These are phyloP conservation scores for Acanthococcus lagerstroemiae DNA, from an alignment of 2,888 invertebrate genomes.

Conservation along the genomic window DNA sequence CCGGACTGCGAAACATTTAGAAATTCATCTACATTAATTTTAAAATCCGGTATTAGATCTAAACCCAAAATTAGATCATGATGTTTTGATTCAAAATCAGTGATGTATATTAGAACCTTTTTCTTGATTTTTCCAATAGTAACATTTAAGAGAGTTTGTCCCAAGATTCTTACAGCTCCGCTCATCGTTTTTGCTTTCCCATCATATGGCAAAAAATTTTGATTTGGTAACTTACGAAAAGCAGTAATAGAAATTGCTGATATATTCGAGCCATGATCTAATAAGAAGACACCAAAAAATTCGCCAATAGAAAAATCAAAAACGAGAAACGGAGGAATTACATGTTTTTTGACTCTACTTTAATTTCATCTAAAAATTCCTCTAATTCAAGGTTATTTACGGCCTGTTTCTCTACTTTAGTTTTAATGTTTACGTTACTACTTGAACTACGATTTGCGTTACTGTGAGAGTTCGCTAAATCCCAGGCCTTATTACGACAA, in stretches of 20 bases:
- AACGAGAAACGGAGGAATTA: not conserved
- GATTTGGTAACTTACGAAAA: not conserved
- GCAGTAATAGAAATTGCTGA: not conserved
- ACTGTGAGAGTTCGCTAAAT: not conserved
- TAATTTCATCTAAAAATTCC: not conserved
- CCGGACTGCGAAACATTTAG: not conserved
- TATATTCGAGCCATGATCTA: not conserved
- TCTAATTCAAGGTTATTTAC: constrained; percentile 1
- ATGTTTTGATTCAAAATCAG: no score
- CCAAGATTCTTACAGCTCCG: no score
- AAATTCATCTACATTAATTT: not conserved
- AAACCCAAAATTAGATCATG: not conserved
- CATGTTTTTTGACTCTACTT: constrained; percentile 4
- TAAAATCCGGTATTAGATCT: no score
- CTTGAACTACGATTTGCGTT: not conserved
- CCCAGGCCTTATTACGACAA: not conserved
- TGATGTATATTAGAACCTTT: no score
- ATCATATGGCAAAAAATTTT: not conserved
- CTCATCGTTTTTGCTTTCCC: no score
- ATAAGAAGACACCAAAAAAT: not conserved
- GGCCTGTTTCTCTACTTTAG: not conserved
- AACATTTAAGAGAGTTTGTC: not conserved
- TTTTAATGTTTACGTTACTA: not conserved
- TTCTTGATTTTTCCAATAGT: no score
- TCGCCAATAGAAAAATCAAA: not conserved